These are phyloP conservation scores for Sandelia bainsii DNA, from an alignment of 2,797 vertebrate species.

Conservation along the genomic window DNA sequence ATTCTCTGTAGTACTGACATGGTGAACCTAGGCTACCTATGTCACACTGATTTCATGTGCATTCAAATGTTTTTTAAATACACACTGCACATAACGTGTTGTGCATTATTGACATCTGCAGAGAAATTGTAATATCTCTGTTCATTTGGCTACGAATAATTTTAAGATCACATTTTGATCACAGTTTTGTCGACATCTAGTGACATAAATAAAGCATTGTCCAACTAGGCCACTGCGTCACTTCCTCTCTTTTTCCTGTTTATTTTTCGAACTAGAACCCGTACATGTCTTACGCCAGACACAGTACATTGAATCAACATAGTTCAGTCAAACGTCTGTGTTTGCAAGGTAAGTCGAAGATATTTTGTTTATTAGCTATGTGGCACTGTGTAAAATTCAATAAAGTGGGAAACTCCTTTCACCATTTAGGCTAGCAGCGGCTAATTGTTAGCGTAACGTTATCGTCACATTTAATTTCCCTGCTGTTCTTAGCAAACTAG, in stretches of 20 bases:
- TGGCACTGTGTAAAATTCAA: rapidly evolving
- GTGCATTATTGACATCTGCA: not conserved
- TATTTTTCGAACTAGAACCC: slow-evolving; percentile 20
- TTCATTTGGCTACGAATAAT: too few species aligned
- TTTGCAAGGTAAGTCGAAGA: slow-evolving; percentile 42
- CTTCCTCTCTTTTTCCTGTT: slow-evolving; percentile 68
- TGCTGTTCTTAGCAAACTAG: not conserved
- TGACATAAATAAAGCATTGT: not conserved
- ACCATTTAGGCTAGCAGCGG: not conserved
- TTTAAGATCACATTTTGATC: too few species aligned
- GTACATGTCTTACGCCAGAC: not conserved
- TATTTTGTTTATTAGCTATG: not conserved
- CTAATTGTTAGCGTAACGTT: not conserved
- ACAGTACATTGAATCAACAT: slow-evolving; percentile 7
- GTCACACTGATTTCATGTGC: too few species aligned
- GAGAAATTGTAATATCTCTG: not conserved
- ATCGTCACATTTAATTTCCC: not conserved
- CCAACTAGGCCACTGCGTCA: slow-evolving; percentile 29
- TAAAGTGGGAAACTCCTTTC: not conserved
- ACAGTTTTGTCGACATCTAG: slow-evolving; percentile 17
- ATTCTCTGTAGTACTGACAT: not conserved
- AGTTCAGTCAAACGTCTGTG: too few species aligned
- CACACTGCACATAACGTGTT: not conserved
- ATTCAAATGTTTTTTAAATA: too few species aligned
- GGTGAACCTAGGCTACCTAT: too few species aligned